Percentiles rank a stretch among this genome's conserved stretches.
Conservation (phyloP, 2,888 invertebrate genomes). For the Noctua pronuba region DNA sequence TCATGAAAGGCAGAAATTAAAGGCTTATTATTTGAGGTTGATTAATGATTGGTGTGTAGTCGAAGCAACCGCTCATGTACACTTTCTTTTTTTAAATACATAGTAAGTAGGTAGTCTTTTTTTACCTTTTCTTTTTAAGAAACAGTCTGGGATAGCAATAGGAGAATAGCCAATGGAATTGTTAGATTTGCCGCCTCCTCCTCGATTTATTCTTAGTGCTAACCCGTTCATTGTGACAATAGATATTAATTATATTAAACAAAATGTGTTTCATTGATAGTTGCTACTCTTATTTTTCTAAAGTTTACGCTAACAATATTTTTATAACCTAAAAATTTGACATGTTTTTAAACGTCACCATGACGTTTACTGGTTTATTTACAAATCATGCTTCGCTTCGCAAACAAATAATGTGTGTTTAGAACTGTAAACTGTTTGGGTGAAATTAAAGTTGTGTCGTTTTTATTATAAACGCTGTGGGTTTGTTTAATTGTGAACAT, state of each 20-base stretch:
- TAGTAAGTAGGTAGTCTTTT: too few relatives aligned
- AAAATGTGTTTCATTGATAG: background rate
- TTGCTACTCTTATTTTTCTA: background rate
- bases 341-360: constrained; percentile 15
- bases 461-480: background rate
- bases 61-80: background rate
- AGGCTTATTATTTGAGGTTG: background rate
- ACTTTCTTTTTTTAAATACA: too few relatives aligned
- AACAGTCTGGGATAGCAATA: constrained; percentile 66
- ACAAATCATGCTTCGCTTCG: background rate
- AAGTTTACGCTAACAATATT: constrained; percentile 24
- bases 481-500: background rate
- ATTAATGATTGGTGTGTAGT: background rate
- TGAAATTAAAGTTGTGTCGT: too few relatives aligned
- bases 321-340: constrained; percentile 39
- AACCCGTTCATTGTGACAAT: constrained; percentile 78
- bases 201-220: constrained; percentile 77
- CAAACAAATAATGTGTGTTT: background rate
- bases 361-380: background rate
- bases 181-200: constrained; percentile 75
- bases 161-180: constrained; percentile 73
- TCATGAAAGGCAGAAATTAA: constrained; percentile 1
- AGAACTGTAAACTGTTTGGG: too few relatives aligned
- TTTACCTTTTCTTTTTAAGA: constrained; percentile 55
- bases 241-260: background rate